phyloP scores from a whole-genome alignment of 2,113 vertebrate species.

The Catagonus wagneri region DNA sequence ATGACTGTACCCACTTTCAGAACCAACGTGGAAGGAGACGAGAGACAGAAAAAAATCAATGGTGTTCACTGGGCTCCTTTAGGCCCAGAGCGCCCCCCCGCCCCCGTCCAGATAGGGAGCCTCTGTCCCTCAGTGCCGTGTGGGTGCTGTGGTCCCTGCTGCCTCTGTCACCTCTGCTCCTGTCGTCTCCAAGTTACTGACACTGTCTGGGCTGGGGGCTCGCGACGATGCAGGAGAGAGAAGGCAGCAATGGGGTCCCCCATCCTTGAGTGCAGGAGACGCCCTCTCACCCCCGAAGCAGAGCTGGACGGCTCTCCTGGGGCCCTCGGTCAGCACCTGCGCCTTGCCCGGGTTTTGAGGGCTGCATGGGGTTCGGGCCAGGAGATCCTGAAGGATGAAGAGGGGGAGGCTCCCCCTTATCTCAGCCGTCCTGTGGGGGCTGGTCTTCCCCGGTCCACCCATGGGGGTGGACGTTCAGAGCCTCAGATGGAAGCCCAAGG shows the following conservation, averaged over 20 bases:
- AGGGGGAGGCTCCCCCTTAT: accelerated
- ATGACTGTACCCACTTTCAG: neutral
- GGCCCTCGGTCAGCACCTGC: accelerated
- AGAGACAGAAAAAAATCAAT: too few species aligned
- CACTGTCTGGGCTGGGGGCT: neutral
- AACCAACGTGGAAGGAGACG: neutral
- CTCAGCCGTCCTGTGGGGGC: accelerated
- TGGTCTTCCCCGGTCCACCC: accelerated
- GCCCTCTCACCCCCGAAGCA: too few species aligned
- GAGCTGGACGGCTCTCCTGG: accelerated
- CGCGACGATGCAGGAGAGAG: accelerated
- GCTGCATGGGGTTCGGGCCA: accelerated
- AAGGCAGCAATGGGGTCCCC: neutral
- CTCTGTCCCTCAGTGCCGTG: too few species aligned
- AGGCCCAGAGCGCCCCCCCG: neutral
- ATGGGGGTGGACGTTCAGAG: accelerated
- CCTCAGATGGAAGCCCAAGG: accelerated
- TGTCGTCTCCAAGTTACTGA: accelerated
- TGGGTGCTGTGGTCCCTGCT: neutral
- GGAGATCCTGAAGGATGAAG: accelerated
- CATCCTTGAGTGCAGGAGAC: too few species aligned
- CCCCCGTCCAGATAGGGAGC: neutral
- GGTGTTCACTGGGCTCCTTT: neutral
- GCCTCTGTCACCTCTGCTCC: too few species aligned
- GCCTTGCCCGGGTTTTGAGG: accelerated